phyloP scores from a whole-genome alignment of 2,888 invertebrate species.

The Argynnis bischoffii region DNA sequence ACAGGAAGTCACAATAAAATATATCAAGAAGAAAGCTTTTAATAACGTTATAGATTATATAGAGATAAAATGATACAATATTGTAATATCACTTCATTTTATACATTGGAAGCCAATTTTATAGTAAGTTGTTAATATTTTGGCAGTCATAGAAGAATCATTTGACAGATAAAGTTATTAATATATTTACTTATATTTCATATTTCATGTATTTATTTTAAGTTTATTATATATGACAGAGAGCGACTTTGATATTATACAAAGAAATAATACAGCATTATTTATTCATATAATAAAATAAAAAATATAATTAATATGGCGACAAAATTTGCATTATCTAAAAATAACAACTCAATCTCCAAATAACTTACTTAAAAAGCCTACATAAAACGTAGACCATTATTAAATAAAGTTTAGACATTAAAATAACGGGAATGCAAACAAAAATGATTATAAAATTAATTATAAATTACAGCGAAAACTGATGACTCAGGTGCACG shows the following conservation, averaged over 20 bases:
- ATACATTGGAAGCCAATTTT: not conserved
- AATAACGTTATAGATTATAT: slow-evolving; percentile 6
- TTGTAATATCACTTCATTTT: not conserved
- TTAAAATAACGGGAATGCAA: slow-evolving; percentile 49
- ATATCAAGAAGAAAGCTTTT: slow-evolving; percentile 1
- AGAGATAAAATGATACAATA: slow-evolving; percentile 20
- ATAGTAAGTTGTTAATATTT: not conserved
- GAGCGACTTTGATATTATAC: slow-evolving; percentile 7
- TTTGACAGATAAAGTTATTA: not conserved
- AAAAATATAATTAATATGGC: slow-evolving; percentile 42
- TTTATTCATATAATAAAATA: slow-evolving; percentile 29
- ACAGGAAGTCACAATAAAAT: slow-evolving; percentile 16
- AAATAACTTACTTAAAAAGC: slow-evolving; percentile 62
- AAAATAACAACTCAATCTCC: slow-evolving; percentile 36
- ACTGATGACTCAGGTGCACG: no score
- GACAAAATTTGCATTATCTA: slow-evolving; percentile 35
- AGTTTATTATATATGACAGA: not conserved
- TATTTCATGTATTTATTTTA: not conserved
- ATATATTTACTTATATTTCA: no score
- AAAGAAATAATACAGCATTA: slow-evolving; percentile 10
- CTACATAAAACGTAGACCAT: slow-evolving; percentile 79
- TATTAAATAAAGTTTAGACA: slow-evolving; percentile 64
- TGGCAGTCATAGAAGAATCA: not conserved
- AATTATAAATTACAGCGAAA: not conserved
- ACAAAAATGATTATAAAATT: slow-evolving; percentile 31